phyloP scores from a whole-genome alignment of 2,113 vertebrate genomes.

The Ceyx cyanopectus region DNA sequence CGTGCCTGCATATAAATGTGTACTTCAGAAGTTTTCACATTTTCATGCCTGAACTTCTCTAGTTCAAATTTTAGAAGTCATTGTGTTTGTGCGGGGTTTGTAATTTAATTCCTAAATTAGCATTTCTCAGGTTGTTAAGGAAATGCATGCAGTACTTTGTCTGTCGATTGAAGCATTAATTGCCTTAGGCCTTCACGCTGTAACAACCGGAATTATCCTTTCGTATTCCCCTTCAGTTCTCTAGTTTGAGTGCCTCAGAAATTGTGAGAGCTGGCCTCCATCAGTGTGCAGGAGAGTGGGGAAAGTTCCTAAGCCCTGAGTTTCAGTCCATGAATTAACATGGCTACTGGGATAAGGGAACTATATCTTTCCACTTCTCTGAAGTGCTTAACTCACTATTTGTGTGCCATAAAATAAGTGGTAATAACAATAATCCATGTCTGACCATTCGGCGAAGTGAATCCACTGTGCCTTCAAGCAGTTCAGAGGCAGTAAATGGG shows the following conservation, averaged over 20 bases:
- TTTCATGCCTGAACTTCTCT: not conserved
- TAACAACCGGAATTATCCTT: slow-evolving; percentile 19
- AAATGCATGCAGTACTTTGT: not conserved
- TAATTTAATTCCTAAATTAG: not conserved
- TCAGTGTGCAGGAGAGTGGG: not conserved
- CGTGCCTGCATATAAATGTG: not conserved
- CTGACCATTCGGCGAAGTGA: not conserved
- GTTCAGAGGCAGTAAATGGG: slow-evolving; percentile 11
- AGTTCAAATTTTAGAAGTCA: slow-evolving; percentile 16
- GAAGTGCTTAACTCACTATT: slow-evolving; percentile 25
- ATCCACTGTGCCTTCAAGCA: not conserved
- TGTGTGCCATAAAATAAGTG: not conserved
- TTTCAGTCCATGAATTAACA: slow-evolving; percentile 37
- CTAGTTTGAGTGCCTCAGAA: not conserved
- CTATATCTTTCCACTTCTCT: slow-evolving; percentile 1
- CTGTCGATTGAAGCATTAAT: slow-evolving; percentile 23
- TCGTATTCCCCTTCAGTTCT: not conserved
- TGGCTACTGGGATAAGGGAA: not conserved
- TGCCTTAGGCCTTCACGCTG: slow-evolving; percentile 9
- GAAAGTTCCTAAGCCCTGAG: not conserved
- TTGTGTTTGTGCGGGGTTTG: not conserved
- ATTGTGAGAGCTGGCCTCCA: not conserved
- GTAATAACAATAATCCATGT: slow-evolving; percentile 30
- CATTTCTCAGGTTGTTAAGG: slow-evolving; percentile 35
- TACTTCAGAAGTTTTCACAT: not conserved